phyloP scores from a whole-genome alignment of 1,140 invertebrate genomes.

The Bombus waltoni region DNA sequence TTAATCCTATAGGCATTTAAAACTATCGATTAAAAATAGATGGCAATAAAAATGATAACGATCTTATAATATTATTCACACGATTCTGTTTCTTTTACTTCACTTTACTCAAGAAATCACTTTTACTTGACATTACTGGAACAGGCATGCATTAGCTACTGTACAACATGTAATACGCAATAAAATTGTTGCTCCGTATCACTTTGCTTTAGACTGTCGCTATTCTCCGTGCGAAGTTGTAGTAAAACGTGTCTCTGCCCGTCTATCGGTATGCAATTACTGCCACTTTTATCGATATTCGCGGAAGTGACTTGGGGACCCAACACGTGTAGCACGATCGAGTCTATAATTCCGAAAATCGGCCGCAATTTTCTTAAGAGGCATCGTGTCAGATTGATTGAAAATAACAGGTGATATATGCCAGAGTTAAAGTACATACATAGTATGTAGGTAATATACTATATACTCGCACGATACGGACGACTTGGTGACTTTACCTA shows the following conservation, averaged over 20 bases:
- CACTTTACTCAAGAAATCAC: too few species aligned
- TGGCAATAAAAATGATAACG: not conserved
- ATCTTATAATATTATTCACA: not conserved
- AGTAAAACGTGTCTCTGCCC: not conserved
- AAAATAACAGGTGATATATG: slow-evolving; percentile 42
- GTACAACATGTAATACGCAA: not conserved
- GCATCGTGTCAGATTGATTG: slow-evolving; percentile 26
- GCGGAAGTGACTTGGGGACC: slow-evolving; percentile 19
- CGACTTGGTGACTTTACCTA: not conserved
- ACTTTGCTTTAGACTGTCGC: not conserved
- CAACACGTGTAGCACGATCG: slow-evolving; percentile 7
- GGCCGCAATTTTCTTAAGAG: slow-evolving; percentile 46
- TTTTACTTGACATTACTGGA: not conserved
- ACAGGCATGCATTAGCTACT: not conserved
- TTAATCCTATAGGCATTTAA: not conserved
- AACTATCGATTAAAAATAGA: not conserved
- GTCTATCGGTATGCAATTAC: slow-evolving; percentile 49
- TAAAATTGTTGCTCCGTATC: not conserved
- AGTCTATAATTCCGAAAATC: slow-evolving; percentile 60
- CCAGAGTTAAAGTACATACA: slow-evolving; percentile 26
- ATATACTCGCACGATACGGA: slow-evolving; percentile 9
- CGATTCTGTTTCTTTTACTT: not conserved
- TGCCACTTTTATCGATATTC: slow-evolving; percentile 52
- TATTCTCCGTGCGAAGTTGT: not conserved
- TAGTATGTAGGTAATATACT: not conserved